Base-by-base conservation (phyloP, 2,888 invertebrate genomes). In the Amitus sp. region DNA sequence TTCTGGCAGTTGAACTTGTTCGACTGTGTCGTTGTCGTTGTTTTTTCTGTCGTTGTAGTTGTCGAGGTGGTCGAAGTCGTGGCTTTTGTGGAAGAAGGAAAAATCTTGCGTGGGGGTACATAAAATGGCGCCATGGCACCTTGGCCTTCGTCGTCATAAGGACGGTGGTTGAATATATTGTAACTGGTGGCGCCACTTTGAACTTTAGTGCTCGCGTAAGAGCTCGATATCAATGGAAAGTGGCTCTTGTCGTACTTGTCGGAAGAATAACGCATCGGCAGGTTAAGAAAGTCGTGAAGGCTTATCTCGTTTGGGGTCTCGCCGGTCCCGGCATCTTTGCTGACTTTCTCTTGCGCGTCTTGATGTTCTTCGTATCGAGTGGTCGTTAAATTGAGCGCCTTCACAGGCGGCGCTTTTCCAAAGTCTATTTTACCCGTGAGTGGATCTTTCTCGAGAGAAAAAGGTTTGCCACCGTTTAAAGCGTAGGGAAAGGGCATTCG, bases 141-240 rank as follows among this genome's bases (percentile, higher is more conserved):
- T n/a, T n/a, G n/a, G n/a, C n/a, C n/a, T n/a, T n/a, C n/a, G n/a
- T 62, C 61, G 13, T 66, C 54, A 20, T 54, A 64, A 0, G 76
- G 77, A 17, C 73, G 73, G 52, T 82, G 81, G 63, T 82, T 77
- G 12, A 37, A 37, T 1, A 76, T 78, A 18, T 73, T 81, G 57
- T 80, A 81, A 39, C 80, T 79, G 53, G 72, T 79, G 0, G 76
- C 68, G 7, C 78, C 82, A 30, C 90, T 90, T 73, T 90, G 90
- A 19, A 90, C 87, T 75, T 90, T 90, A 0, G 89, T 86, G 70
- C 89, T 90, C 0, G 90, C 90, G 74, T 90, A 90, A 1, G 89
- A 89, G 71, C 86, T 89, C 0, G 90, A 90, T 49, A 90, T 90
- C 48, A 90, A 73, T 0, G 90, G 90, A 75, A 88, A 88, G 1